Percentiles rank a stretch among this genome's conserved stretches.
These are phyloP conservation scores for Galeruca laticollis DNA, from an alignment of 2,888 invertebrate genomes.

Conservation along the genomic window DNA sequence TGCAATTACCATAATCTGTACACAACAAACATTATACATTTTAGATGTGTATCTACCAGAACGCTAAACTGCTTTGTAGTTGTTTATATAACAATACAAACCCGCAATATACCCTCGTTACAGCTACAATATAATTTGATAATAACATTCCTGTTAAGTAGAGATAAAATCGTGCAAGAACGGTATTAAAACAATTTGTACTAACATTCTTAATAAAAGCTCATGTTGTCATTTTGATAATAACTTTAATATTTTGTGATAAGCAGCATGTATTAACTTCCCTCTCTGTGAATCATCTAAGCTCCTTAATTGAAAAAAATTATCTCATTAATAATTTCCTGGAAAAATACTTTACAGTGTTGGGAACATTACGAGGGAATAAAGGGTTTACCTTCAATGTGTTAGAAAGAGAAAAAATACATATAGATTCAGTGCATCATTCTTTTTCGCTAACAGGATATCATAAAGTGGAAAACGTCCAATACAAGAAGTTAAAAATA, in stretches of 20 bases:
- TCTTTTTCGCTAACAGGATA: too few species aligned
- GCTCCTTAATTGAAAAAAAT: not conserved
- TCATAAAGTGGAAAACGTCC: too few species aligned
- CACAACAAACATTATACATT: slow-evolving; percentile 3
- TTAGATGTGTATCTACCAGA: slow-evolving; percentile 5
- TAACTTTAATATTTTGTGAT: not conserved
- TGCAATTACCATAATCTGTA: slow-evolving; percentile 2
- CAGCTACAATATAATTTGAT: slow-evolving; percentile 12
- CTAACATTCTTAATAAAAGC: not conserved
- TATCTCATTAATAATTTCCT: too few species aligned
- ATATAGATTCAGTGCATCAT: too few species aligned
- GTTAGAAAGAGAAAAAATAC: too few species aligned
- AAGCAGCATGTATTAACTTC: not conserved
- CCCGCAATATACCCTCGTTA: slow-evolving; percentile 3
- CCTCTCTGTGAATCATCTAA: not conserved
- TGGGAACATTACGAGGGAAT: too few species aligned
- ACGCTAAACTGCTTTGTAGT: not conserved
- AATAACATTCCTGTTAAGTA: slow-evolving; percentile 10
- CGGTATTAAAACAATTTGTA: slow-evolving; percentile 16
- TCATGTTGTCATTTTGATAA: not conserved
- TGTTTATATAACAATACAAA: not conserved
- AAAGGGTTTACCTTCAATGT: too few species aligned
- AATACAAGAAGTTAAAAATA: too few species aligned
- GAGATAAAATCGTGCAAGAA: slow-evolving; percentile 9
- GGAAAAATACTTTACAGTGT: too few species aligned